A percentile compares a stretch with the other conserved stretches of the same genome.
phyloP scores from a whole-genome alignment of 92 coral and sea anemone species.

The Porites evermanni region DNA sequence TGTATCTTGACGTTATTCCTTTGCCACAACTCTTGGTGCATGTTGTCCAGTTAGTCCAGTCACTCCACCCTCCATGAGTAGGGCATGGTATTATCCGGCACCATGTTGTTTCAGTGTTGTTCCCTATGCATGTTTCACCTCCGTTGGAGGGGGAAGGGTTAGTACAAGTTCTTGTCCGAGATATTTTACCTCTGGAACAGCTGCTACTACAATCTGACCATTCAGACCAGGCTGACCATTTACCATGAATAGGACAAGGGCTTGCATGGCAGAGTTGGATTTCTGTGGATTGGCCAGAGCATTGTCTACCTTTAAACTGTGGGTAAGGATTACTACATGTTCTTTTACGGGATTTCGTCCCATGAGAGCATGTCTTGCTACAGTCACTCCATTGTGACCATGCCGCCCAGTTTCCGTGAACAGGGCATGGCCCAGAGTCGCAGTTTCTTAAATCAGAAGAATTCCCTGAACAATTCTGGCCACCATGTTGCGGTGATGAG shows the following conservation, averaged over 20 bases:
- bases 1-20: constrained; percentile 60
- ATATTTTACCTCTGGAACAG: constrained; percentile 74
- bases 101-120: constrained; percentile 30
- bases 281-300: constrained; percentile 55
- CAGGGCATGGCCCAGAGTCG: constrained; percentile 65
- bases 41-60: constrained; percentile 75
- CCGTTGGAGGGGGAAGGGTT: constrained; percentile 53
- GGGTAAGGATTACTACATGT: constrained; percentile 73
- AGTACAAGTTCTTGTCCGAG: constrained; percentile 67
- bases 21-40: constrained; percentile 70
- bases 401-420: constrained; percentile 80
- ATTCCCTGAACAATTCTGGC: constrained; percentile 75
- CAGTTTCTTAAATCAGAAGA: constrained; percentile 67
- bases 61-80: constrained; percentile 71
- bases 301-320: constrained; percentile 68
- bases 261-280: constrained; percentile 41
- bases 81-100: constrained; percentile 77
- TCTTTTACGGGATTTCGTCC: constrained; percentile 64
- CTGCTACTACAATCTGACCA: constrained; percentile 83
- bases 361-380: constrained; percentile 75
- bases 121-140: constrained; percentile 69
- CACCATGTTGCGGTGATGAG: constrained; percentile 66
- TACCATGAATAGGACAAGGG: constrained; percentile 66
- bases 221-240: constrained; percentile 86
- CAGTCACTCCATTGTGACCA: constrained; percentile 89